A percentile compares a stretch with the other conserved stretches of the same genome.
Conservation (phyloP, 2,113 vertebrate species). For the Cryptomyrus ogoouensis region DNA sequence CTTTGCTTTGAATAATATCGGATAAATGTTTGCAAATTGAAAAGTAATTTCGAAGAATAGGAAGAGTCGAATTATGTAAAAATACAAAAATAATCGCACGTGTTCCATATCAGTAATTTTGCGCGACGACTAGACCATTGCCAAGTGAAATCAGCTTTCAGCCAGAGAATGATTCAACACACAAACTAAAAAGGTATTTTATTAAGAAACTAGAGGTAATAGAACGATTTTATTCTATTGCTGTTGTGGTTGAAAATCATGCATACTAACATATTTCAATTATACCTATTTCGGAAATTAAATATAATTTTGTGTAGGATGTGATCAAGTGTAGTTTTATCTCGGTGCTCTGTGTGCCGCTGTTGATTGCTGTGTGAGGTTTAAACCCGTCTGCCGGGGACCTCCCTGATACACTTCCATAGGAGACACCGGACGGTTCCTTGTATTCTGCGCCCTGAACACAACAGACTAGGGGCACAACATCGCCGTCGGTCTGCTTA, state of each 20-base stretch:
- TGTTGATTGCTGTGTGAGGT: constrained; percentile 60
- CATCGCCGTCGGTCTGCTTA: not conserved
- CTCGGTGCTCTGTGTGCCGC: constrained; percentile 68
- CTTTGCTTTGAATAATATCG: not conserved
- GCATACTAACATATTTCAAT: not conserved
- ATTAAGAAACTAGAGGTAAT: not conserved
- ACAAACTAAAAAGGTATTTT: not conserved
- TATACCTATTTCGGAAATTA: not conserved
- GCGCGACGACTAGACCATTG: not conserved
- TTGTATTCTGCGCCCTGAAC: not conserved
- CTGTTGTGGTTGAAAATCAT: not conserved
- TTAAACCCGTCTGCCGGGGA: not conserved
- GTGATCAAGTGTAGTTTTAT: constrained; percentile 12
- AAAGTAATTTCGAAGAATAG: not conserved
- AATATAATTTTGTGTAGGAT: not conserved
- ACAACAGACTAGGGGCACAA: not conserved
- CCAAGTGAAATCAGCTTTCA: not conserved
- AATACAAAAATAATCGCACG: not conserved
- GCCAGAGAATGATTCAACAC: not conserved
- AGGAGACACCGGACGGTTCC: not conserved
- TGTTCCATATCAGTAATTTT: not conserved
- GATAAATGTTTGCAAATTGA: not conserved
- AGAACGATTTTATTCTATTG: not conserved
- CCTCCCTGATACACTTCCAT: not conserved
- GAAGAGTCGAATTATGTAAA: not conserved